Base-by-base conservation (phyloP, 2,113 vertebrate genomes). In the Psammodynastes pulverulentus region DNA sequence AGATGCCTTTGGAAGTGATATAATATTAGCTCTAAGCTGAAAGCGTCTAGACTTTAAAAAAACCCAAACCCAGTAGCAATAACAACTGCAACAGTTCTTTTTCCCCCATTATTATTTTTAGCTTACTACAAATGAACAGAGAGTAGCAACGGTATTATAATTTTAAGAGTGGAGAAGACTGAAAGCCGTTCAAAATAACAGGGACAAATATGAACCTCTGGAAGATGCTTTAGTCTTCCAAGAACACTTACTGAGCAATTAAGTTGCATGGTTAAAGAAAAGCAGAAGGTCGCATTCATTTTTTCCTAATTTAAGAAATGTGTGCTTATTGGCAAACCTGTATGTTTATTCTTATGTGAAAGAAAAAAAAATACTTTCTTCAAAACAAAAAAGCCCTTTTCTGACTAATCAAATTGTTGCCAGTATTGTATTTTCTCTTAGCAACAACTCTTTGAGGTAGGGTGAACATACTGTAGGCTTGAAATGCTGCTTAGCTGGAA, bases 351-450 rank as follows among this genome's bases (percentile, higher is more conserved):
- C 17, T 53, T 39, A n/a, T 15, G 21, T 92, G n/a, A 43, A 67
- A 39, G 62, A 15, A 26, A n/a, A 34, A 86, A 56, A 48, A 39
- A 9, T 24, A 85, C 39, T 34, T 19, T 72, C 51, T 54, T n/a
- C 17, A 46, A 91, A 94, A 86, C 53, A 51, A 93, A 62, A 62
- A 89, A n/a, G 29, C 5, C 15, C 49, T 24, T 88, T 90, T 45
- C 90, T 89, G 9, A 91, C 19, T 51, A 87, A n/a, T 87, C 21
- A 52, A 12, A 67, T n/a, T 52, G 56, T 72, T 91, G 89, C 43
- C 58, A 79, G 13, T 43, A 52, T 91, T 93, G 24, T 62, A 26
- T 62, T 91, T 95, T 94, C 90, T 84, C 86, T 94, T 87, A 48
- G 87, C 67, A 94, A 15, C 19, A 39, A 90, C 90, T 26, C 48